A percentile compares a stretch with the other conserved stretches of the same genome.
Conservation (phyloP, 2,888 invertebrate genomes). For the Aporophyla lueneburgensis region DNA sequence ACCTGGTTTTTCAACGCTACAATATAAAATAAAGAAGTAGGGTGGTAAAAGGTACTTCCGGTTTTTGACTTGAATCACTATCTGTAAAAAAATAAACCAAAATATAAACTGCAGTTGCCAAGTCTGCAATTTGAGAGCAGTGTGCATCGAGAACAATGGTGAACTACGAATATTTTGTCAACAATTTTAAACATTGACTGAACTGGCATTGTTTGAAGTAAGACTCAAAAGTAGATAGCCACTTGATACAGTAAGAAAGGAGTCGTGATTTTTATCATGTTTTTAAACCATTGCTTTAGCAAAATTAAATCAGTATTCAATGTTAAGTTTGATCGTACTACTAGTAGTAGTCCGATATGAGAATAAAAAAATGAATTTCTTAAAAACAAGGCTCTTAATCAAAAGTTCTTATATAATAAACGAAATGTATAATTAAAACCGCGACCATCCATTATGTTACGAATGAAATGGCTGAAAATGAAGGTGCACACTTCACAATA, state of each 20-base stretch:
- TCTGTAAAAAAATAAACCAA: slow-evolving; percentile 29
- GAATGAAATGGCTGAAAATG: slow-evolving; percentile 1
- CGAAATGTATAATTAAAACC: background rate
- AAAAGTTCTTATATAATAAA: slow-evolving; percentile 4
- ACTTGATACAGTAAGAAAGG: slow-evolving; percentile 7
- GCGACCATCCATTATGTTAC: background rate
- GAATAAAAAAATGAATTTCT: background rate
- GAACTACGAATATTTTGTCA: slow-evolving; percentile 74
- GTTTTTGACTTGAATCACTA: background rate
- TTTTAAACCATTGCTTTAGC: background rate
- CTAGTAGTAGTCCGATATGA: background rate
- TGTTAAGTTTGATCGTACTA: background rate
- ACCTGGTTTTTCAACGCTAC: background rate
- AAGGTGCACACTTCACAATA: slow-evolving; percentile 4
- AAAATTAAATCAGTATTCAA: background rate
- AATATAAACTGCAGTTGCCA: slow-evolving; percentile 13
- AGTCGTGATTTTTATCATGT: background rate
- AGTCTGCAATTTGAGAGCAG: slow-evolving; percentile 24
- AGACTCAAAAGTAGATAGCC: slow-evolving; percentile 38
- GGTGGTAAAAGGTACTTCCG: no score
- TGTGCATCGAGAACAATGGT: slow-evolving; percentile 72
- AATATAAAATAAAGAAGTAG: background rate
- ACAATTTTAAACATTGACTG: slow-evolving; percentile 69
- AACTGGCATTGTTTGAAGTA: slow-evolving; percentile 57
- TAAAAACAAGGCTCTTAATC: background rate